A percentile compares a stretch with the other conserved stretches of the same genome.
phyloP scores from a whole-genome alignment of 2,888 invertebrate genomes.

The Stenichneumon culpator region DNA sequence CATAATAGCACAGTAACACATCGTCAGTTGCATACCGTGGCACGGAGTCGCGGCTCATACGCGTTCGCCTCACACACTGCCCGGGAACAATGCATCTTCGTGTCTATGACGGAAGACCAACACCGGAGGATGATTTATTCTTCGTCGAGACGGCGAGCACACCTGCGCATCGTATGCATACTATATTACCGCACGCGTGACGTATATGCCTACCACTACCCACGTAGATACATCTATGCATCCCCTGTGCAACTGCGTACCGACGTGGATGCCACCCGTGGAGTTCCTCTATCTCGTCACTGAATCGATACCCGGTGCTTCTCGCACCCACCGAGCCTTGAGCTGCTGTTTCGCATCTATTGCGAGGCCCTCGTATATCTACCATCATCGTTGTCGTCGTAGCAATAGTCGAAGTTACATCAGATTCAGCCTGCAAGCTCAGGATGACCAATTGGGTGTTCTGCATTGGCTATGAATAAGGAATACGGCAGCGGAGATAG shows the following conservation, averaged over 20 bases:
- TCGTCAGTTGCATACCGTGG: slow-evolving; percentile 6
- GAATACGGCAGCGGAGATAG: not conserved
- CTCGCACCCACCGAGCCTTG: slow-evolving; percentile 19
- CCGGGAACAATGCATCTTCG: slow-evolving; percentile 65
- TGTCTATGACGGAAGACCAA: slow-evolving; percentile 62
- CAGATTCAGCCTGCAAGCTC: not conserved
- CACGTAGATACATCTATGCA: not conserved
- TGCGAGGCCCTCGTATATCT: not conserved
- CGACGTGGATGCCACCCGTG: slow-evolving; percentile 10
- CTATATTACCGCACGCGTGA: slow-evolving; percentile 56
- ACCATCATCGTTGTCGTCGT: slow-evolving; percentile 17
- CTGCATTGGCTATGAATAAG: slow-evolving; percentile 14
- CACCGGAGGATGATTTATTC: slow-evolving; percentile 57
- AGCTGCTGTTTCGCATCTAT: slow-evolving; percentile 16
- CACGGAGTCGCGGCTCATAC: slow-evolving; percentile 20
- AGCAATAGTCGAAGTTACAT: not conserved
- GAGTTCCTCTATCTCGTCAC: slow-evolving; percentile 20
- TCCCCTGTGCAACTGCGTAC: slow-evolving; percentile 1
- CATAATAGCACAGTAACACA: not conserved
- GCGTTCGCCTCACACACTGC: slow-evolving; percentile 46
- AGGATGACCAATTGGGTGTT: not conserved
- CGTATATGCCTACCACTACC: slow-evolving; percentile 41
- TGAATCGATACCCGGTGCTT: slow-evolving; percentile 6
- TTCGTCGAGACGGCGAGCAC: slow-evolving; percentile 48
- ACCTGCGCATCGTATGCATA: slow-evolving; percentile 57